phyloP scores from a whole-genome alignment of 2,888 invertebrate genomes.

The Pammene fasciana region DNA sequence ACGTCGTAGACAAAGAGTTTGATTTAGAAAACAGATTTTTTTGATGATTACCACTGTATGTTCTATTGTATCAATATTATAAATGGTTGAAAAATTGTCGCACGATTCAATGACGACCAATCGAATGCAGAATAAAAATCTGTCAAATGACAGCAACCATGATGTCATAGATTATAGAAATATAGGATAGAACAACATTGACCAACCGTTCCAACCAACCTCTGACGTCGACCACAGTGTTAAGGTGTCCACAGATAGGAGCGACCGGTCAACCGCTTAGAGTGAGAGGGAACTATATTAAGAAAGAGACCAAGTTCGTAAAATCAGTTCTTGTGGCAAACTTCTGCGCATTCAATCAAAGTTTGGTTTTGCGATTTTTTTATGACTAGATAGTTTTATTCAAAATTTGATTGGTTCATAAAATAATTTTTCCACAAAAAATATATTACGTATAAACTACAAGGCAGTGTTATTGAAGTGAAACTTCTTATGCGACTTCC shows the following conservation, averaged over 20 bases:
- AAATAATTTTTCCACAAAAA: too few relatives aligned
- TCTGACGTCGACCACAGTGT: slow-evolving; percentile 28
- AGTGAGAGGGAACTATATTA: too few relatives aligned
- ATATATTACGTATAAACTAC: too few relatives aligned
- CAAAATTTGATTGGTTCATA: too few relatives aligned
- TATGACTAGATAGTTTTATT: too few relatives aligned
- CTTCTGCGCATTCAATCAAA: too few relatives aligned
- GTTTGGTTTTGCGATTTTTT: too few relatives aligned
- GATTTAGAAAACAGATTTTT: neutral
- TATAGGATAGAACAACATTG: slow-evolving; percentile 25
- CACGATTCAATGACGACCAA: slow-evolving; percentile 41
- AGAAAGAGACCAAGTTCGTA: too few relatives aligned
- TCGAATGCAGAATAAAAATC: slow-evolving; percentile 31
- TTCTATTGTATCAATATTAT: slow-evolving; percentile 25
- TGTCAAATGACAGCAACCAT: slow-evolving; percentile 41
- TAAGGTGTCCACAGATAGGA: neutral
- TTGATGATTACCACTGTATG: slow-evolving; percentile 3
- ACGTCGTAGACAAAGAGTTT: slow-evolving; percentile 2
- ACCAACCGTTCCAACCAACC: slow-evolving; percentile 33
- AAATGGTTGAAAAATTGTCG: slow-evolving; percentile 34
- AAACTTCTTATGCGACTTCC: too few relatives aligned
- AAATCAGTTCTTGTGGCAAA: too few relatives aligned
- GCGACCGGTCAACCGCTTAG: too few relatives aligned
- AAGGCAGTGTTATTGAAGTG: too few relatives aligned
- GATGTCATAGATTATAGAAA: slow-evolving; percentile 40